These are phyloP conservation scores for Anoura caudifer DNA, from an alignment of 2,113 vertebrate genomes.

Conservation along the genomic window DNA sequence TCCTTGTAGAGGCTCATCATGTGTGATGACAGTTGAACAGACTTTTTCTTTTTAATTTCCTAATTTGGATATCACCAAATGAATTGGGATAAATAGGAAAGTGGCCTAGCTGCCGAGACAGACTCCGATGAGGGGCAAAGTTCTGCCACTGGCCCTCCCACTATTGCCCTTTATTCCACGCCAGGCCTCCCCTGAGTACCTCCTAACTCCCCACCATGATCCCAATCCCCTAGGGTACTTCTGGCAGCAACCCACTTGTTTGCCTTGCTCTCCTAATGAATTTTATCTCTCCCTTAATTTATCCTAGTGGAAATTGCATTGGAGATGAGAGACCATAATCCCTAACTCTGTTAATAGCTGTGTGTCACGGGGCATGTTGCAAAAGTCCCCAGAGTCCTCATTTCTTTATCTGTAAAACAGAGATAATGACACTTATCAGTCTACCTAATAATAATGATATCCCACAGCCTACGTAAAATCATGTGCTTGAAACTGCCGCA, in stretches of 20 bases:
- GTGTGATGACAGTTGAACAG: not conserved
- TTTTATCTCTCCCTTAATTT: not conserved
- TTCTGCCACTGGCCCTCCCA: not conserved
- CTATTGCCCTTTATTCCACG: not conserved
- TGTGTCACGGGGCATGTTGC: not conserved
- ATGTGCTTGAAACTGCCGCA: not conserved
- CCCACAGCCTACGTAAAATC: not conserved
- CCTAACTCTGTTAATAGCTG: slow-evolving; percentile 3
- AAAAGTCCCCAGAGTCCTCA: not conserved
- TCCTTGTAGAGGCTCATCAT: not conserved
- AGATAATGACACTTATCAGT: slow-evolving; percentile 9
- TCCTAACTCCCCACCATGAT: not conserved
- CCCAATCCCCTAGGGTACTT: not conserved
- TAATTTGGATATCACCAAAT: not conserved
- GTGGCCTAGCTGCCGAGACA: not conserved
- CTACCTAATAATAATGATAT: not conserved
- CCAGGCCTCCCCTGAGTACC: not conserved
- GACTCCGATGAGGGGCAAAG: not conserved
- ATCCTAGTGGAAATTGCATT: not conserved
- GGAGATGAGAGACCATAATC: slow-evolving; percentile 1
- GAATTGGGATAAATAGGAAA: not conserved
- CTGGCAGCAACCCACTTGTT: not conserved
- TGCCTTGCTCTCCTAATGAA: not conserved
- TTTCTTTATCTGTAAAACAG: slow-evolving; percentile 44
- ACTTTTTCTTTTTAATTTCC: not conserved